Percentiles rank a stretch among this genome's conserved stretches.
Evolutionary conservation across 1,140 invertebrate genomes (phyloP).

Genomic region (Globodera rostochiensis): DNA sequence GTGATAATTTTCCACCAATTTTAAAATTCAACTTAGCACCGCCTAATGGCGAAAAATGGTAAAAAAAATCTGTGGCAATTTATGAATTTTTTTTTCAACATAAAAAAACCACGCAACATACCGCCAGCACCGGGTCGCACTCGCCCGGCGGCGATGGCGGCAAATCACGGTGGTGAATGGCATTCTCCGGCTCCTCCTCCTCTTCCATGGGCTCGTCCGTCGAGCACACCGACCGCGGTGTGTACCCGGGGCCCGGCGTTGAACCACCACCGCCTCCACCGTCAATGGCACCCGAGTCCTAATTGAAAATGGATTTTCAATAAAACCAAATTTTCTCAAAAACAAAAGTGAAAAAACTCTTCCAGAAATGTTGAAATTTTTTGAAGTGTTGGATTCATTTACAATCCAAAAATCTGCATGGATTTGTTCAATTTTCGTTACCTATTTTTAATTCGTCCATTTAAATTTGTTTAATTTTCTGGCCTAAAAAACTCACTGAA

Average conservation of each 20-base stretch:
- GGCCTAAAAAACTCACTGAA: neutral
- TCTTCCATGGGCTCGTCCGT: neutral
- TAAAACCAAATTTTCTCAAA: too few species aligned
- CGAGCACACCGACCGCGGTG: neutral
- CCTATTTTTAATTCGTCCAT: neutral
- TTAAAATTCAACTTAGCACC: too few species aligned
- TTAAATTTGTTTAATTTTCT: too few species aligned
- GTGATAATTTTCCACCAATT: too few species aligned
- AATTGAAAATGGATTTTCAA: too few species aligned
- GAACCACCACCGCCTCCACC: neutral
- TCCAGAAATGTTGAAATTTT: neutral
- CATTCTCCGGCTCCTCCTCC: neutral
- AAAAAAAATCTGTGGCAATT: too few species aligned
- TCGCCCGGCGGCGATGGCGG: neutral
- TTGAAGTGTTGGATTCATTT: neutral
- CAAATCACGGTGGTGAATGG: neutral
- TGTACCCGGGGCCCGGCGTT: conserved; percentile 7
- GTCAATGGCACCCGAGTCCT: neutral
- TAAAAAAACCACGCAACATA: neutral
- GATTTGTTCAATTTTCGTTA: neutral
- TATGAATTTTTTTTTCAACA: too few species aligned
- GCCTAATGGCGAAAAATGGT: too few species aligned
- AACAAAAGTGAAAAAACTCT: too few species aligned
- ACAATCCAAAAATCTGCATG: neutral
- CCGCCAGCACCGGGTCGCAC: conserved; percentile 3